Percentiles rank a stretch among this genome's conserved stretches.
Conservation (phyloP, 2,888 invertebrate species). For the Tuberolachnus salignus region DNA sequence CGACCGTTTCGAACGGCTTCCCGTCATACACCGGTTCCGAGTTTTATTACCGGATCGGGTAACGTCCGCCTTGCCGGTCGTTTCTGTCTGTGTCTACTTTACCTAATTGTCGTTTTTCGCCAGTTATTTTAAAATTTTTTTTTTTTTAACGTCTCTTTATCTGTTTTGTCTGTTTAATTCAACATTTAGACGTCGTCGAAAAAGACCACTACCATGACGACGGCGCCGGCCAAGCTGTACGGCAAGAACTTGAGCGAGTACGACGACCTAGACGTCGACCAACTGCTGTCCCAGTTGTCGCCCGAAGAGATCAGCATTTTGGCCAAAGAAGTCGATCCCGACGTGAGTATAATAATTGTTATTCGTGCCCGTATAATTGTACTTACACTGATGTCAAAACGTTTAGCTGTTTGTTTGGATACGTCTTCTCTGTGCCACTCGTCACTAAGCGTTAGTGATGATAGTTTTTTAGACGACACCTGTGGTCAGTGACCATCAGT, state of each 20-base stretch:
- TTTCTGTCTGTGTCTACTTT: neutral
- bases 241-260: constrained; percentile 89
- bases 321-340: constrained; percentile 98
- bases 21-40: no score
- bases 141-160: constrained; percentile 44
- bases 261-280: constrained; percentile 95
- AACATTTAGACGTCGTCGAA: constrained; percentile 86
- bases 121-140: neutral
- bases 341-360: constrained; percentile 75
- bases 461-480: no score
- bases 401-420: no score
- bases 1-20: constrained; percentile 12
- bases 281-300: constrained; percentile 87
- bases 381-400: no score
- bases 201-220: constrained; percentile 85
- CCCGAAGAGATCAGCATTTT: constrained; percentile 95
- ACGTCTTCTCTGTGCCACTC: no score
- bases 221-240: constrained; percentile 86
- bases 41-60: neutral
- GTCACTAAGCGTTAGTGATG: no score
- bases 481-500: no score
- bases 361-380: no score
- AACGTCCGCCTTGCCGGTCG: neutral
- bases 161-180: constrained; percentile 63
- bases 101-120: neutral